Conservation (phyloP, 2,797 vertebrate species). For the Anguilla obscura region DNA sequence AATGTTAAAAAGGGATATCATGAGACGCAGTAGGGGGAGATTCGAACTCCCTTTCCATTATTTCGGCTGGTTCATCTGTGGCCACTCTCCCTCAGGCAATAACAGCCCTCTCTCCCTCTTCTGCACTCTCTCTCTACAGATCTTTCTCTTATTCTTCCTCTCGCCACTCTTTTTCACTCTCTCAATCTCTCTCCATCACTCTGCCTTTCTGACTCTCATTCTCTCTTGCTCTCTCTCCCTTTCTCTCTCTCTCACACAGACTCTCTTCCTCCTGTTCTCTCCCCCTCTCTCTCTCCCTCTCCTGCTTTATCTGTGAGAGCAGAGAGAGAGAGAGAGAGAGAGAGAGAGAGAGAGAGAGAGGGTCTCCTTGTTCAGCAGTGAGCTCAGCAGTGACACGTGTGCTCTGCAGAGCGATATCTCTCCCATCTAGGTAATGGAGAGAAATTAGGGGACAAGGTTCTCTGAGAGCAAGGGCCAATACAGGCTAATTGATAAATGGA, state of each 20-base stretch:
- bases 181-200: neutral
- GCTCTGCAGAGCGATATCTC: constrained; percentile 43
- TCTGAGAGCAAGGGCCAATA: constrained; percentile 38
- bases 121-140: neutral
- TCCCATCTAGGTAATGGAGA: constrained; percentile 39
- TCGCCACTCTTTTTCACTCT: neutral
- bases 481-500: constrained; percentile 47
- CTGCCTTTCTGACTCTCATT: neutral
- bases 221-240: neutral
- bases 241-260: too few relatives aligned
- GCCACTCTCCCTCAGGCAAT: neutral
- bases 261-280: too few relatives aligned
- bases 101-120: neutral
- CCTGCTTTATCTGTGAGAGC: neutral
- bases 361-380: constrained; percentile 26
- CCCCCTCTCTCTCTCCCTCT: neutral
- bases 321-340: neutral
- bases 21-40: neutral
- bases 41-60: neutral
- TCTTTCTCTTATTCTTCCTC: neutral
- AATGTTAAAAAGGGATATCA: neutral
- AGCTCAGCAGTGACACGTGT: constrained; percentile 41
- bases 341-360: constrained; percentile 11
- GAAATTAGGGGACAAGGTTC: constrained; percentile 48
- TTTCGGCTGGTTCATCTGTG: neutral